Evolutionary conservation across 2,113 vertebrate genomes (phyloP).

Genomic region (Ceuthmochares aereus): DNA sequence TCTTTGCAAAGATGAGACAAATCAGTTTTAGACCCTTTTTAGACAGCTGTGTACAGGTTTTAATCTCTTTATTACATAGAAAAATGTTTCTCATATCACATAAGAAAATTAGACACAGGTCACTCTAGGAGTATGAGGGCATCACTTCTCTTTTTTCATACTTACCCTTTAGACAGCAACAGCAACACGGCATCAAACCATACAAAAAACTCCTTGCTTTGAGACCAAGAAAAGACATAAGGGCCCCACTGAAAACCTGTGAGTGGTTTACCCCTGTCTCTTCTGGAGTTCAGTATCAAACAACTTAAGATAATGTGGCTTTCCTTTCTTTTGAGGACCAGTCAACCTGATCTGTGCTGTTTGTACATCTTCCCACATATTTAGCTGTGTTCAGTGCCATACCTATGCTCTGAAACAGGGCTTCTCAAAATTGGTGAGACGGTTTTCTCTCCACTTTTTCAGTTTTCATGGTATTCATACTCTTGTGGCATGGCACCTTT

Average conservation of each 20-base stretch:
- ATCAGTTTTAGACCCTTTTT: background rate
- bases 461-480: background rate
- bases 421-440: background rate
- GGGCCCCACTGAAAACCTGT: background rate
- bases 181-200: background rate
- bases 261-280: background rate
- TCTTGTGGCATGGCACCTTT: background rate
- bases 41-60: background rate
- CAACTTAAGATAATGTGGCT: background rate
- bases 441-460: background rate
- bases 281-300: background rate
- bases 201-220: background rate
- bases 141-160: background rate
- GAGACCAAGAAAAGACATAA: background rate
- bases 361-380: background rate
- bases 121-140: background rate
- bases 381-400: background rate
- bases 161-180: background rate
- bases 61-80: background rate
- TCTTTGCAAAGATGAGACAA: background rate
- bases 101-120: background rate
- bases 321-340: background rate
- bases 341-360: background rate
- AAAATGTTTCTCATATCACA: background rate
- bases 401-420: background rate